Conservation (phyloP, 2,888 invertebrate genomes). For the Labia minor region DNA sequence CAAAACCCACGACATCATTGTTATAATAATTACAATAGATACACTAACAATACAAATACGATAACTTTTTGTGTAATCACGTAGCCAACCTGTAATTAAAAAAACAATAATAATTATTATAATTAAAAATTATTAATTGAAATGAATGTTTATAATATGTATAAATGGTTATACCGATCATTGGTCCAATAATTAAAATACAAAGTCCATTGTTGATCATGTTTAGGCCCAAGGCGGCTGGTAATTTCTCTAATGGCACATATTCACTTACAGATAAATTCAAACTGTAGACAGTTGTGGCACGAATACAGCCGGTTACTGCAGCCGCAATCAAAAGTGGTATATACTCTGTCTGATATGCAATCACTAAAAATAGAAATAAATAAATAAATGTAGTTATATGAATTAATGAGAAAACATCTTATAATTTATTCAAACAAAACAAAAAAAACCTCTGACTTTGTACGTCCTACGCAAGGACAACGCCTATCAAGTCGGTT, state of each 20-base stretch:
- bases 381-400: too few relatives aligned
- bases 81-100: conserved; percentile 22
- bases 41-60: conserved; percentile 24
- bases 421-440: too few relatives aligned
- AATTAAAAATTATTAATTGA: too few relatives aligned
- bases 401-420: too few relatives aligned
- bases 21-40: conserved; percentile 20
- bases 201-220: conserved; percentile 61
- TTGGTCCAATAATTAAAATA: conserved; percentile 53
- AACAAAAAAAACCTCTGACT: too few relatives aligned
- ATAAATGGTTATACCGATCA: conserved; percentile 32
- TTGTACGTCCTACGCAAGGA: too few relatives aligned
- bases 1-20: conserved; percentile 23
- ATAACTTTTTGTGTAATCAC: conserved; percentile 24
- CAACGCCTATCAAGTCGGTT: too few relatives aligned
- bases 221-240: conserved; percentile 59
- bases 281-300: conserved; percentile 33
- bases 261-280: conserved; percentile 58
- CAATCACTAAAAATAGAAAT: conserved; percentile 20
- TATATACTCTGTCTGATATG: background rate
- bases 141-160: too few relatives aligned
- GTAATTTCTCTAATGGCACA: conserved; percentile 47
- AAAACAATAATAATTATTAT: too few relatives aligned
- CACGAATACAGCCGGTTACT: conserved; percentile 20
- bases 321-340: conserved; percentile 17